Percentiles rank a stretch among this genome's conserved stretches.
These are phyloP conservation scores for Neoniphon sammara DNA, from an alignment of 2,797 vertebrate genomes.

Conservation along the genomic window DNA sequence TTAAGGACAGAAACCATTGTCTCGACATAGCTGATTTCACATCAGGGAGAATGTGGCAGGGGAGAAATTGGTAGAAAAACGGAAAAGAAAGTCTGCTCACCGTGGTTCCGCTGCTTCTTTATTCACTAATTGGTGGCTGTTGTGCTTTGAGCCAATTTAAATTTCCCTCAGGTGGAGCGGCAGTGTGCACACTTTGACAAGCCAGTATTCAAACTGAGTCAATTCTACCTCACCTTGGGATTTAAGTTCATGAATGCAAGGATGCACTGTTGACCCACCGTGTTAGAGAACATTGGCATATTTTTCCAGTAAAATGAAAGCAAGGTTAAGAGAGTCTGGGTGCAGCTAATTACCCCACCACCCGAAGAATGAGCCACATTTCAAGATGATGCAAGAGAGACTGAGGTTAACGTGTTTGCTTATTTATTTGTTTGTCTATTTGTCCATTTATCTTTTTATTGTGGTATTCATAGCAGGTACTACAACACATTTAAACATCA, in stretches of 20 bases:
- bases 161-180: slow-evolving; percentile 14
- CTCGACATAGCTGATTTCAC: slow-evolving; percentile 30
- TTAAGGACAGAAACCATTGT: slow-evolving; percentile 43
- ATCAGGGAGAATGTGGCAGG: no score
- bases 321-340: no score
- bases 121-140: slow-evolving; percentile 27
- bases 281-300: no score
- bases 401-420: no score
- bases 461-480: no score
- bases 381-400: no score
- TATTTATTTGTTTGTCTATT: no score
- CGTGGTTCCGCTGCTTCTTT: slow-evolving; percentile 5
- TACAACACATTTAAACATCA: no score
- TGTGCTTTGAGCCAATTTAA: slow-evolving; percentile 10
- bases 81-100: background rate
- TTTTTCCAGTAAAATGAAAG: no score
- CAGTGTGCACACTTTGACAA: background rate
- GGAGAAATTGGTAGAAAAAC: background rate
- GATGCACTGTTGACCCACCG: background rate
- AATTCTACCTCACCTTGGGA: background rate
- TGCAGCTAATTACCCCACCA: no score
- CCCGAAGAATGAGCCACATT: no score
- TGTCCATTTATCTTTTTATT: no score
- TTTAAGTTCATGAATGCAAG: background rate
- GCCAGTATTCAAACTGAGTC: background rate